Conservation (phyloP, 2,113 vertebrate genomes). For the Atrichornis clamosus region DNA sequence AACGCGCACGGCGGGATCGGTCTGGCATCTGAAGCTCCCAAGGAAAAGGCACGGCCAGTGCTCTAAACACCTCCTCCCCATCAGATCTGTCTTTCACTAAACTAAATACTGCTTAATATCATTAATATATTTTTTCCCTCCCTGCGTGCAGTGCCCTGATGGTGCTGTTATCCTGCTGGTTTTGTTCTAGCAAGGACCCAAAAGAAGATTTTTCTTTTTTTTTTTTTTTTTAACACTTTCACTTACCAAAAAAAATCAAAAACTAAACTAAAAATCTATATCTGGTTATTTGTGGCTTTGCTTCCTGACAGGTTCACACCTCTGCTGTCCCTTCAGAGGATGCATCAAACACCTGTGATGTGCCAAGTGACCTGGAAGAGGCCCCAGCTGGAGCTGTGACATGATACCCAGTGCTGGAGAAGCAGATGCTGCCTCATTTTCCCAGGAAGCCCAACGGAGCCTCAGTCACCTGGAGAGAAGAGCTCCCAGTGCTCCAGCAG, state of each 20-base stretch:
- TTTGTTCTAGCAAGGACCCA: not conserved
- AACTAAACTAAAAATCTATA: slow-evolving; percentile 1
- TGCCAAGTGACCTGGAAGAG: slow-evolving; percentile 26
- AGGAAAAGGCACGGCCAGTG: not conserved
- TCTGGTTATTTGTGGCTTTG: not conserved
- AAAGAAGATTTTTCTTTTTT: not conserved
- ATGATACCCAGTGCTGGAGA: not conserved
- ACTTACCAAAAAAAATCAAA: not conserved
- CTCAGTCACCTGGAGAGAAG: not conserved
- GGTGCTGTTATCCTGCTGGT: not conserved
- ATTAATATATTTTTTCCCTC: not conserved
- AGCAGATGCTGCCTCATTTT: not conserved
- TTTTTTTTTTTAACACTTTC: not conserved
- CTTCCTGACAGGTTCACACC: slow-evolving; percentile 23
- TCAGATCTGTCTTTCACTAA: not conserved
- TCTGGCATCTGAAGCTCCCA: not conserved
- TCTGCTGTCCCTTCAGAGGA: slow-evolving; percentile 31
- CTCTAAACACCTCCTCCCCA: not conserved
- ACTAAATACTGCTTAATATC: not conserved
- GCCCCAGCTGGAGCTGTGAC: not conserved
- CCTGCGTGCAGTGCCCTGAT: not conserved
- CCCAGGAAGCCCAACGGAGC: not conserved
- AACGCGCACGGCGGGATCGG: not conserved
- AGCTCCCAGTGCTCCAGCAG: rapidly evolving
- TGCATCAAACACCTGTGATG: slow-evolving; percentile 3